Base-by-base conservation (phyloP, 1,140 invertebrate species). In the Tribolium castaneum region DNA sequence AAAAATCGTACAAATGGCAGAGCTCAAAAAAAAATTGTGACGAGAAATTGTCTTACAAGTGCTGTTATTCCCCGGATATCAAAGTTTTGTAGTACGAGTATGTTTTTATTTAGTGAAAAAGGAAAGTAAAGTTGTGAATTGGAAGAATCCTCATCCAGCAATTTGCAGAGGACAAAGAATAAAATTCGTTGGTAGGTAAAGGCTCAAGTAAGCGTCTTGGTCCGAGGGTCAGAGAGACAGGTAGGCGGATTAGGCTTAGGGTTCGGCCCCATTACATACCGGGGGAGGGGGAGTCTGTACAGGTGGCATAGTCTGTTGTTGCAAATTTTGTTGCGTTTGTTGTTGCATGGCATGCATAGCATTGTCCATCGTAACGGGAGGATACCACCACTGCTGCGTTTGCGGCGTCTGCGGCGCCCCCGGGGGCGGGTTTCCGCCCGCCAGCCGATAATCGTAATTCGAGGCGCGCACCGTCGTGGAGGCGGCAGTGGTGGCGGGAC, bases 361-460 rank as follows among this genome's bases (percentile, higher is more conserved):
- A 80, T 85, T 86, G 56, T 87, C 85, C 84, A 84, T 84, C 49
- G 81, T 82, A 76, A 88, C 89, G 79, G 88, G 86, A 76, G 88
- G 86, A 85, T 92, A 92, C 92, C 92, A 93, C 92, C 92, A 93
- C 85, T 92, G 91, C 12, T 92, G 91, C 12, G 90, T 89, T 66
- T 66, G 59, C 77, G 89, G 90, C 74, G 90, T 89, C 45, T 90
- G 88, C 22, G 90, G 89, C 50, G 87, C 87, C 50, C 86, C 85
- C 74, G 87, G 87, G 3, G 87, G 85, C 6, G 83, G 75, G 76
- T 83, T 85, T 39, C 85, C 85, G 59, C 86, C 89, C 82, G 89
- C 90, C 82, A 91, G 86, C 84, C 91, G 88, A 82, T 92, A 92
- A 84, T 92, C 91, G 86, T 92, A 92, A 19, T 79, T 78, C 14